Conservation (phyloP, 2,113 vertebrate species). For the Solenodon paradoxus region DNA sequence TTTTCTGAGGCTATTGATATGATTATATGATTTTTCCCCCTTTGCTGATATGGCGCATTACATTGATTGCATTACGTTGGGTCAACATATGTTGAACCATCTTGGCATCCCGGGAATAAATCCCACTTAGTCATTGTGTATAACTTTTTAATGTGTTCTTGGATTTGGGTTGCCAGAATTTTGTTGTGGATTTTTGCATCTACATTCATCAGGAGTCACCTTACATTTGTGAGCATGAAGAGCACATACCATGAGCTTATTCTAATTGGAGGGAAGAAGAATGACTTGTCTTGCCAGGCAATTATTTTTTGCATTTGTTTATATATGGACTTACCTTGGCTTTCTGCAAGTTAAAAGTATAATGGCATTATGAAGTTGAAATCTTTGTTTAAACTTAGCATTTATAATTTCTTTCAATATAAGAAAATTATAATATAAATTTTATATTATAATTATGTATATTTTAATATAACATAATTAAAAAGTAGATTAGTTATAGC, state of each 20-base stretch:
- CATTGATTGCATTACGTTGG: too few relatives aligned
- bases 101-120: too few relatives aligned
- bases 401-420: not conserved
- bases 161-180: too few relatives aligned
- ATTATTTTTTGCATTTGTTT: slow-evolving; percentile 5
- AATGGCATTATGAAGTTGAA: not conserved
- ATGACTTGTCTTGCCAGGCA: not conserved
- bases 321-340: not conserved
- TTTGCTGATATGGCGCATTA: too few relatives aligned
- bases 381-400: not conserved
- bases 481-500: not conserved
- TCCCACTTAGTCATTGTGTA: too few relatives aligned
- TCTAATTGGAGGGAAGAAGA: not conserved
- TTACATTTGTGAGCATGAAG: not conserved
- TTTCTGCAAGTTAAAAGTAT: not conserved
- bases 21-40: too few relatives aligned
- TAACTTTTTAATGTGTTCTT: too few relatives aligned
- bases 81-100: too few relatives aligned
- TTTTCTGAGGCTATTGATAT: too few relatives aligned
- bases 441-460: not conserved
- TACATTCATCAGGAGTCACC: too few relatives aligned
- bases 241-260: not conserved
- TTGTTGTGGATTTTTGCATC: too few relatives aligned
- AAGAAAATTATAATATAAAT: not conserved
- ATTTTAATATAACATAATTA: not conserved